Base-by-base conservation (phyloP, 2,888 invertebrate genomes). In the Physocephala rufipes region DNA sequence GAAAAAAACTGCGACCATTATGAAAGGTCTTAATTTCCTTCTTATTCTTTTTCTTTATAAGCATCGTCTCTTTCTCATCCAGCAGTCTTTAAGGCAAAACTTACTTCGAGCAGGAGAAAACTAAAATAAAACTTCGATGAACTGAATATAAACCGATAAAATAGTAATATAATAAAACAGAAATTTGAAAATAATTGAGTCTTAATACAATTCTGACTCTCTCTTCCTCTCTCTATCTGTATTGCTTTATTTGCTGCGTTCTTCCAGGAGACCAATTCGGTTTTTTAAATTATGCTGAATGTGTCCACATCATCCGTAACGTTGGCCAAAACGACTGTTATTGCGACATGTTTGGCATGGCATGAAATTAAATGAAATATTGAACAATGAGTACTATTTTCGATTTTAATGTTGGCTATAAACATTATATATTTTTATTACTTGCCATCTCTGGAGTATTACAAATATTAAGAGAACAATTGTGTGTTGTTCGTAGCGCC, bases 281-380 rank as follows among this genome's bases (percentile, higher is more conserved):
- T 53, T 19, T 24, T 53, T 19, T 2, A 0, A 19, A 53, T 19
- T 12, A n/a, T 4, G 12, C 21, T 24, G 2, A 21, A 49, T 12
- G 21, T 2, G 2, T 9, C 21, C 53, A 21, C 49, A 59, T 61
- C 61, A 61, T 47, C 67, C 47, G 49, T 59, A 61, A 67, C 49
- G 61, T 26, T 67, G 19, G 12, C 67, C 68, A 49, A 61, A 62
- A 51, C 51, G 68, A 68, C 51, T 47, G 68, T 49, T 62, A 68
- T 68, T 49, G 49, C 3, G 19, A 12, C 49, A 3, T 49, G 12
- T 49, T 7, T n/a, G 49, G 16, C 19, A n/a, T 49, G 49, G 19
- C 19, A 19, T 3, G 49, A 49, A 36, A 36, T 36, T 4, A 7
- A 4, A 36, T 9, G 36, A 36, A 9, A 4, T 36, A 36, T 36